A percentile compares a stretch with the other conserved stretches of the same genome.
These are phyloP conservation scores for Hypercompe scribonia DNA, from an alignment of 2,888 invertebrate species.

Conservation along the genomic window DNA sequence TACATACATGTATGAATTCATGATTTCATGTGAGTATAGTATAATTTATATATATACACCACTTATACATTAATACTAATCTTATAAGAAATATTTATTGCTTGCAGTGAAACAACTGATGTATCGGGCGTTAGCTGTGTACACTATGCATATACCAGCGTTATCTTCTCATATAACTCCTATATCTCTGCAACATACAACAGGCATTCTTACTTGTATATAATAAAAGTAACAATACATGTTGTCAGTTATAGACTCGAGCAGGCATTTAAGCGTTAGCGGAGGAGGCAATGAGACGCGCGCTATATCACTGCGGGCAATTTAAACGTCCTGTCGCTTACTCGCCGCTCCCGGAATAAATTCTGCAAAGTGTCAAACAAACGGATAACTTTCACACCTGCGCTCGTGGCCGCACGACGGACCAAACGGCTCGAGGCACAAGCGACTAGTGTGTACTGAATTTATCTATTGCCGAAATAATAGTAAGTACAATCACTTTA, in stretches of 20 bases:
- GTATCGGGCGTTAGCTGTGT: no score
- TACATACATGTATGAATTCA: no score
- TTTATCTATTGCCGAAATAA: not conserved
- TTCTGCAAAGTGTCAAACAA: slow-evolving; percentile 78
- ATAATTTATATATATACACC: no score
- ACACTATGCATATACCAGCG: no score
- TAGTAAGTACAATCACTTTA: not conserved
- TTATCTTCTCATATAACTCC: not conserved
- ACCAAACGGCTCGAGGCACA: slow-evolving; percentile 16
- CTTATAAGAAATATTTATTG: no score
- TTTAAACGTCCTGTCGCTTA: slow-evolving; percentile 64
- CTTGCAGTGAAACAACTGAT: no score
- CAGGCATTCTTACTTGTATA: no score
- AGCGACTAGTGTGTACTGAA: slow-evolving; percentile 13
- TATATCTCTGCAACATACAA: no score
- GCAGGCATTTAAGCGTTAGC: not conserved
- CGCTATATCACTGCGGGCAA: slow-evolving; percentile 55
- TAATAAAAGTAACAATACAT: not conserved
- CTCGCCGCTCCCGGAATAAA: slow-evolving; percentile 65
- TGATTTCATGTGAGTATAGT: no score
- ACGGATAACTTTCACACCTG: slow-evolving; percentile 74
- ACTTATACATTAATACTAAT: no score
- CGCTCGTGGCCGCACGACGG: slow-evolving; percentile 46
- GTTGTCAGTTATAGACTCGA: not conserved
- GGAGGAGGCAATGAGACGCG: slow-evolving; percentile 22